Conservation (phyloP, 2,888 invertebrate species). For the Proisotoma minuta region DNA sequence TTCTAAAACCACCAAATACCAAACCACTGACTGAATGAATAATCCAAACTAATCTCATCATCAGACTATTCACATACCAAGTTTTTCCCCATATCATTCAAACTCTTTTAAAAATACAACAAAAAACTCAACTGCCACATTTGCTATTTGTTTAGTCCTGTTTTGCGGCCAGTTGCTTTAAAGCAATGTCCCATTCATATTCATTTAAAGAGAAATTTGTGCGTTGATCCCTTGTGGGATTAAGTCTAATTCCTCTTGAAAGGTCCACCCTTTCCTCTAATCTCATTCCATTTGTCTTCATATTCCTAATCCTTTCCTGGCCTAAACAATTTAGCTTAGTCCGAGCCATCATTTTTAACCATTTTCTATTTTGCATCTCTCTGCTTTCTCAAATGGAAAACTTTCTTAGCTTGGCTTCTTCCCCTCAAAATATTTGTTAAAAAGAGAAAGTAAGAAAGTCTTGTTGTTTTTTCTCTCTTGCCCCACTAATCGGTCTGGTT, state of each 20-base stretch:
- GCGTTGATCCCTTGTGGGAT: conserved; percentile 1
- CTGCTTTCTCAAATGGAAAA: background rate
- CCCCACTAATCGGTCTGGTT: conserved; percentile 95
- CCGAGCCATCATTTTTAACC: conserved; percentile 2
- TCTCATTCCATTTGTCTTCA: conserved; percentile 6
- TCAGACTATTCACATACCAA: too few relatives aligned
- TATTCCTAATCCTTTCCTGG: conserved; percentile 6
- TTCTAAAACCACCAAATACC: conserved; percentile 4
- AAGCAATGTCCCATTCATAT: conserved; percentile 6
- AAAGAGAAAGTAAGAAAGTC: too few relatives aligned
- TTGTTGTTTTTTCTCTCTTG: too few relatives aligned
- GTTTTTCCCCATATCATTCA: too few relatives aligned
- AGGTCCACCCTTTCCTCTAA: conserved; percentile 1
- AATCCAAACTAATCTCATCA: background rate
- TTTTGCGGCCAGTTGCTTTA: too few relatives aligned
- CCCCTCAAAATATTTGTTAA: conserved; percentile 6
- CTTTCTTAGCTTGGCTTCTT: too few relatives aligned
- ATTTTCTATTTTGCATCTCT: background rate
- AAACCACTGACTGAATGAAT: background rate
- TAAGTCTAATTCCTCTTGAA: conserved; percentile 5
- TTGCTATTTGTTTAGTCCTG: too few relatives aligned
- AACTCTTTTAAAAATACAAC: too few relatives aligned
- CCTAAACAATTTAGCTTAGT: background rate
- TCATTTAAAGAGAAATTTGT: conserved; percentile 3
- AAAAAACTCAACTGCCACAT: too few relatives aligned